phyloP scores from a whole-genome alignment of 1,140 invertebrate genomes.

The Homalodisca vitripennis region DNA sequence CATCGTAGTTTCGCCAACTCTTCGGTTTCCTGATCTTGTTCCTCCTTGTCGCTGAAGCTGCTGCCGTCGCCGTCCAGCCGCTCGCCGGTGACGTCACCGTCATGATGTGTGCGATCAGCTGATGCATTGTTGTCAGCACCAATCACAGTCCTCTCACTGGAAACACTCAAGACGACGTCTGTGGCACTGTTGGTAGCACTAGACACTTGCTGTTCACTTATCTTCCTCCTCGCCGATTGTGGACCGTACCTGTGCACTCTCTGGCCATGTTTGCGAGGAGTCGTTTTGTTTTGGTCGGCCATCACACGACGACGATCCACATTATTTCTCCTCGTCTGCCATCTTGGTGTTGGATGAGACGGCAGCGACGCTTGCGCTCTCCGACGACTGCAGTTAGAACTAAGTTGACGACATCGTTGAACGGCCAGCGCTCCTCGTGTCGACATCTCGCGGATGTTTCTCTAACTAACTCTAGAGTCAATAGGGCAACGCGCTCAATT shows the following conservation, averaged over 20 bases:
- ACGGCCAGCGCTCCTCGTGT: not conserved
- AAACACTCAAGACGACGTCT: not conserved
- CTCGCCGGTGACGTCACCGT: not conserved
- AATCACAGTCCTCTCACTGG: conserved; percentile 14
- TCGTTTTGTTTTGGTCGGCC: conserved; percentile 35
- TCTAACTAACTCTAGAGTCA: conserved; percentile 5
- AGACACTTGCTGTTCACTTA: conserved; percentile 2
- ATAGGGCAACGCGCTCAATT: too few species aligned
- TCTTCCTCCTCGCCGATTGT: conserved; percentile 17
- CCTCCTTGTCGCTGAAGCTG: conserved; percentile 52
- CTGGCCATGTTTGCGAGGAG: conserved; percentile 21
- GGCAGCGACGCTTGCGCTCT: conserved; percentile 19
- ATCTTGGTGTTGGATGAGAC: conserved; percentile 32
- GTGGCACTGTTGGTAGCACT: not conserved
- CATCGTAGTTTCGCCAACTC: conserved; percentile 81
- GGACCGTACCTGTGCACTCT: conserved; percentile 30
- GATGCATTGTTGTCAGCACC: conserved; percentile 21
- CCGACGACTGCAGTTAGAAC: conserved; percentile 20
- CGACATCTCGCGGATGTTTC: conserved; percentile 2
- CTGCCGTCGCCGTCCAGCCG: conserved; percentile 48
- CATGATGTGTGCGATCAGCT: not conserved
- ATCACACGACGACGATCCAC: conserved; percentile 30
- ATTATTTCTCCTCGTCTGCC: conserved; percentile 32
- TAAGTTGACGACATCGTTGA: not conserved
- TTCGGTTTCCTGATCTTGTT: conserved; percentile 71